These are phyloP conservation scores for Hipparchia semele DNA, from an alignment of 2,888 invertebrate genomes.

Conservation along the genomic window DNA sequence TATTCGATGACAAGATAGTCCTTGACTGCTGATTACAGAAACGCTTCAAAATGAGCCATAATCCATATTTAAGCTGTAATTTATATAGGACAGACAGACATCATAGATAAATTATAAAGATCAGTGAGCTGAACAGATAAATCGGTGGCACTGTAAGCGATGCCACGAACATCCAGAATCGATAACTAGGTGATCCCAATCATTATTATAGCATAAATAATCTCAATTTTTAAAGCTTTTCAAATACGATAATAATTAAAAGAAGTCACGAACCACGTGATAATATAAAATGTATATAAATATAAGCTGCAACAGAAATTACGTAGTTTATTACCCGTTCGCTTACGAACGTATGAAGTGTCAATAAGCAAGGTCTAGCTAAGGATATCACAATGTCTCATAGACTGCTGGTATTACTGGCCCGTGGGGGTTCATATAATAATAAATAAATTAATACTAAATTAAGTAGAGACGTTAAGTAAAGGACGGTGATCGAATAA, in stretches of 20 bases:
- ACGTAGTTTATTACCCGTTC: slow-evolving; percentile 41
- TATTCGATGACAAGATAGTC: too few relatives aligned
- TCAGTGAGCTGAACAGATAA: slow-evolving; percentile 16
- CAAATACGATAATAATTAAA: slow-evolving; percentile 61
- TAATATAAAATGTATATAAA: slow-evolving; percentile 27
- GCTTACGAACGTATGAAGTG: slow-evolving; percentile 42
- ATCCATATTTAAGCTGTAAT: too few relatives aligned
- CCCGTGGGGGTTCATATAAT: slow-evolving; percentile 65
- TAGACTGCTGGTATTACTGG: slow-evolving; percentile 78
- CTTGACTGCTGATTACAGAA: too few relatives aligned
- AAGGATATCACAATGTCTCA: slow-evolving; percentile 80
- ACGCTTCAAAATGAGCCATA: too few relatives aligned
- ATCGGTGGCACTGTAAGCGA: slow-evolving; percentile 27
- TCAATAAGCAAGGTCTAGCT: slow-evolving; percentile 56
- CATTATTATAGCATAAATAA: slow-evolving; percentile 73
- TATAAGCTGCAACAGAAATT: slow-evolving; percentile 58
- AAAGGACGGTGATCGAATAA: slow-evolving; percentile 73
- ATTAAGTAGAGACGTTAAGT: slow-evolving; percentile 78
- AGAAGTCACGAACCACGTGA: slow-evolving; percentile 49
- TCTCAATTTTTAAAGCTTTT: slow-evolving; percentile 80
- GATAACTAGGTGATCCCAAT: slow-evolving; percentile 61
- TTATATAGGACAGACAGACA: too few relatives aligned
- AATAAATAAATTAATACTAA: slow-evolving; percentile 76
- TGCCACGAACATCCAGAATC: slow-evolving; percentile 40
- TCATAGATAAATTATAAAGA: too few relatives aligned